Evolutionary conservation across 1,140 invertebrate genomes (phyloP), one percentile per base, ranked within the genome.

Genomic region (Aphelinus atriplicis): DNA sequence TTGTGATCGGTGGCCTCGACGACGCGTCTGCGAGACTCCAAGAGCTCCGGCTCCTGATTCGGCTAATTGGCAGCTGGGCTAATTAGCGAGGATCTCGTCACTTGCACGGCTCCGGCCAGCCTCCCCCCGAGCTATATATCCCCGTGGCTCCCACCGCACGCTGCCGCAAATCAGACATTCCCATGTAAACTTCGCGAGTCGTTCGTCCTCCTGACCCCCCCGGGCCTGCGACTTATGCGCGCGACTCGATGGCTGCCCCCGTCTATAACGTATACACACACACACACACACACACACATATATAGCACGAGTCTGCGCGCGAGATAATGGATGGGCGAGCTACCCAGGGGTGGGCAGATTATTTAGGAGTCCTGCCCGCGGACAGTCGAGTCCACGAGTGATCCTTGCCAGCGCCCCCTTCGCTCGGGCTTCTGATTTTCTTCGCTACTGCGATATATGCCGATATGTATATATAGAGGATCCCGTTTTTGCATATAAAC

Each of bases 171-270:
- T 84, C 80, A 83, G 80, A 74, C 83, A 85, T 85, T 85, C 82
- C 82, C 83, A 85, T 85, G 84, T 85, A 84, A 85, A 85, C 83
- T 85, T 83, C 66, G 68, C 26, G 71, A 71, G 78, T 76, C 71
- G 78, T 66, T 80, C 26, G 26, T 26, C 50, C 72, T 74, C 57
- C 55, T 58, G 53, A 62, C 7, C 75, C 67, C 67, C 71, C 58
- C 57, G 69, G n/a, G 57, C 65, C 74, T 76, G 74, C 74, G 68
- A 76, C 74, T 76, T 76, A 76, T 71, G 68, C 53, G 60, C 72
- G 4, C 26, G 26, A 26, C 26, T 26, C 26, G 26, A 61, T 45
- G 61, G 61, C 66, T 26, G 42, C 57, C n/a, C 9, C 7, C 45
- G 47, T 48, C 3, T 62, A 45, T 45, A 63, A 4, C n/a, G 26